Conservation (phyloP, 2,113 vertebrate genomes). For the Oplegnathus fasciatus region DNA sequence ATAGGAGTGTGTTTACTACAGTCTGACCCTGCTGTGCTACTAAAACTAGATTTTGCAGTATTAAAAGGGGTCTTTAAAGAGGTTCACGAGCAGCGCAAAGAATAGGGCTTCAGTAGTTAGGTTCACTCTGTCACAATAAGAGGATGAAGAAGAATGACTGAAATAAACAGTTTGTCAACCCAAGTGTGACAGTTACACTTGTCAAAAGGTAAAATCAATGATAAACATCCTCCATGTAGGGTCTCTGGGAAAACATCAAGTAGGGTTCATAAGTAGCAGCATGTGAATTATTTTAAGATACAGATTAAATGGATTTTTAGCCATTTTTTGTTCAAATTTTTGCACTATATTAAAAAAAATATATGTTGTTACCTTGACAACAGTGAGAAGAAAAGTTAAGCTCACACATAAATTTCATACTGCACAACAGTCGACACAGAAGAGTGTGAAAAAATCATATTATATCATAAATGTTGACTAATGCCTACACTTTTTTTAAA, state of each 20-base stretch:
- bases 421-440: no score
- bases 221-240: neutral
- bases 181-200: neutral
- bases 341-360: neutral
- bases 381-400: no score
- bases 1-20: neutral
- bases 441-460: neutral
- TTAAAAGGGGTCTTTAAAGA: neutral
- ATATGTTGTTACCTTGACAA: no score
- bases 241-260: neutral
- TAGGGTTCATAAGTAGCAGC: neutral
- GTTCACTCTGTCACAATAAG: neutral
- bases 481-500: neutral
- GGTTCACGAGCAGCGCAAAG: constrained; percentile 7
- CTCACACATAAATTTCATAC: no score
- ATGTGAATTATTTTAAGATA: neutral
- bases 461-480: neutral
- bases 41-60: neutral
- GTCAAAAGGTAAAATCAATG: neutral
- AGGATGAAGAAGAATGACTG: neutral
- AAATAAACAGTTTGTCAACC: neutral
- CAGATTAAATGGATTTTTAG: neutral
- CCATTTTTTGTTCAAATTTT: neutral
- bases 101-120: neutral
- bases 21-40: neutral